These are phyloP conservation scores for Papilio aristodemus DNA, from an alignment of 1,140 invertebrate genomes.

Conservation along the genomic window DNA sequence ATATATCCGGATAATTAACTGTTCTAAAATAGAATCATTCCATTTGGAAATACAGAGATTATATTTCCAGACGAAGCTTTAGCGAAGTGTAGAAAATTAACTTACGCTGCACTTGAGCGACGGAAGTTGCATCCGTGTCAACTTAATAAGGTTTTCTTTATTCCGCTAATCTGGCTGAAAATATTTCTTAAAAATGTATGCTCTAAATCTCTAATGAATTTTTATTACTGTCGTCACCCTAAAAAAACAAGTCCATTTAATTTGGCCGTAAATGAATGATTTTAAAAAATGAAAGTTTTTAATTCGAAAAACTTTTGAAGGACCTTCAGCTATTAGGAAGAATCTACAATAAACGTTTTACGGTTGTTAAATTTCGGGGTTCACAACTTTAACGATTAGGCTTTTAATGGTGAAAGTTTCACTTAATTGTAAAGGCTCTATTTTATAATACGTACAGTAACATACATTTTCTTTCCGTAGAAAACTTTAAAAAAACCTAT, in stretches of 20 bases:
- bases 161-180: neutral
- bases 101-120: neutral
- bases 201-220: neutral
- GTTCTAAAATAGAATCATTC: no score
- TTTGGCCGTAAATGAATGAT: neutral
- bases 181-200: neutral
- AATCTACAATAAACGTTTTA: slow-evolving; percentile 5
- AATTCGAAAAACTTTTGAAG: neutral
- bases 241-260: neutral
- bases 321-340: neutral
- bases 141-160: neutral
- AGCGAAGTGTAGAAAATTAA: neutral
- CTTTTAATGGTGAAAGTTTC: slow-evolving; percentile 1
- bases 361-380: slow-evolving; percentile 1
- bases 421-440: neutral
- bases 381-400: slow-evolving; percentile 15
- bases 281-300: neutral
- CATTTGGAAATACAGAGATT: no score
- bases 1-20: no score
- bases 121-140: neutral
- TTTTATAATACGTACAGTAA: neutral
- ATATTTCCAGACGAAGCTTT: no score
- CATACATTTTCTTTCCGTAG: no score
- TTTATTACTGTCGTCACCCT: neutral
- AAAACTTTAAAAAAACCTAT: no score